A percentile compares a stretch with the other conserved stretches of the same genome.
Evolutionary conservation across 92 coral and sea anemone species (phyloP).

Genomic region (Palythoa grandiflora): DNA sequence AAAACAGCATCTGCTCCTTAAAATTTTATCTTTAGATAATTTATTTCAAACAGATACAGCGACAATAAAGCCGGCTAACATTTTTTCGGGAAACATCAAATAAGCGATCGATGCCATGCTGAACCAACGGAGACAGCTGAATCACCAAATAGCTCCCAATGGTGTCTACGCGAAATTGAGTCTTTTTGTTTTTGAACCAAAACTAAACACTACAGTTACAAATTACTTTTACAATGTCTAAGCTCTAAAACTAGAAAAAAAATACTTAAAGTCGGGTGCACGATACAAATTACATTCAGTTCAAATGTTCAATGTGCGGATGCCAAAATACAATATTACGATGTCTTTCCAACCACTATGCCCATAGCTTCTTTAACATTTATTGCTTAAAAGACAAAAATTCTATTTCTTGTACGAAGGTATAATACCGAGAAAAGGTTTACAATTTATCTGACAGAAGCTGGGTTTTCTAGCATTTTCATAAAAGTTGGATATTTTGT

Average conservation of each 20-base stretch:
- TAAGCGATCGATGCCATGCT: neutral
- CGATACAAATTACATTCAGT: neutral
- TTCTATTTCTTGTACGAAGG: neutral
- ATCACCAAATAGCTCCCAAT: neutral
- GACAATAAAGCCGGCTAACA: neutral
- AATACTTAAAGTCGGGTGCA: no score
- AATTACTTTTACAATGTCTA: neutral
- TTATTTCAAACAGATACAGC: neutral
- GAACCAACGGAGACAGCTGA: neutral
- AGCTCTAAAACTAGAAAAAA: no score
- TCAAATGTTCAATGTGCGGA: no score
- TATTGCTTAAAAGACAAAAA: neutral
- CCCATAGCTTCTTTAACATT: neutral
- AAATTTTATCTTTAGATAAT: neutral
- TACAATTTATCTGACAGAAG: slow-evolving; percentile 57
- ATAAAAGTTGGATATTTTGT: slow-evolving; percentile 92
- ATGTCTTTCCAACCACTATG: no score
- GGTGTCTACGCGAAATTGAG: neutral
- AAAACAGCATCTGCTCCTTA: neutral
- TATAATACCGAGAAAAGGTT: neutral
- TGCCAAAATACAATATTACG: no score
- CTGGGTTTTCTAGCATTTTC: slow-evolving; percentile 93
- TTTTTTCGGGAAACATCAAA: neutral
- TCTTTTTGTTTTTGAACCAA: neutral
- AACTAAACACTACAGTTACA: neutral